Base-by-base conservation (phyloP, 1,140 invertebrate species). In the Ruditapes philippinarum region DNA sequence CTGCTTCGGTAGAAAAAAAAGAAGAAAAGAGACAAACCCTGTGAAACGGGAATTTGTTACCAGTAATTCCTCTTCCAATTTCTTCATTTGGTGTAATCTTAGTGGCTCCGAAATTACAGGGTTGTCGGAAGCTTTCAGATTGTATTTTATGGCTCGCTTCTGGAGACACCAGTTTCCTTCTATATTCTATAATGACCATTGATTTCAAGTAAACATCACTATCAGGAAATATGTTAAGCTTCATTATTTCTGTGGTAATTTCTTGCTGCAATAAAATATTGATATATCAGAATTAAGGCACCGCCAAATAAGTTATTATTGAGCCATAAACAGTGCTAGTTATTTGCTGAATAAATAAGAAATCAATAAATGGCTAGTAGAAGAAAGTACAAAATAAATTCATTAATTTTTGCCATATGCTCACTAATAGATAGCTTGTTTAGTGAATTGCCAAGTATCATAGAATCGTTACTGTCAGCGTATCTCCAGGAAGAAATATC, bases 171-270 rank as follows among this genome's bases (percentile, higher is more conserved):
- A 25, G 33, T 17, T 12, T 70, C 36, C 22, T 70, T 40, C 33
- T 78, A 78, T 78, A 40, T 78, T 40, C 3, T 17, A 54, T 78
- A 78, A 78, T 78, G 45, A n/a, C 73, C 40, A 78, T 78, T 78
- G 73, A 78, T 78, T 78, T 78, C 73, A 31, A 40, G 51, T 78
- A 78, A 78, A 54, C 22, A 54, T 54, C 73, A 49, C 68, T 73
- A 73, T 73, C 40, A 73, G 36, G 40, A 73, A 45, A 36, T 25
- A 38, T 73, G 40, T 73, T 45, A 45, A 78, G 40, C 0, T 3
- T 78, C 49, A 31, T 54, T 78, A 78, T 78, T 54, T 78, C 73
- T 33, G 4, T 17, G 1, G 73, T 78, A 49, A 45, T 51, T 49
- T 78, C 40, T 78, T 54, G 40, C 17, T 22, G 68, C 45, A 25